Percentiles rank a stretch among this genome's conserved stretches.
Evolutionary conservation across 92 coral and sea anemone species (phyloP).

Genomic region (Heteractis magnifica): DNA sequence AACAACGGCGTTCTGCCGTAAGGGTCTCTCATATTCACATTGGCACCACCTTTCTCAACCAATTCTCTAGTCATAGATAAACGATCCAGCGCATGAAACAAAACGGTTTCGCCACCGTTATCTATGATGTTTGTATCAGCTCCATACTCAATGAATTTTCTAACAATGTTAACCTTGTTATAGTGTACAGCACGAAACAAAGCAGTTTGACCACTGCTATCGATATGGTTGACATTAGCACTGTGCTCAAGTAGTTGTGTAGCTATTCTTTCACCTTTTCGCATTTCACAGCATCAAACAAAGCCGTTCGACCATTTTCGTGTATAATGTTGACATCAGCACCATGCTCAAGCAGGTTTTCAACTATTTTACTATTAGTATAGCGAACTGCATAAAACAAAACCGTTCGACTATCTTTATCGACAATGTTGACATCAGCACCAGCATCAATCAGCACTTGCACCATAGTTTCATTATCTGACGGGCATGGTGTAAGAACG

Average conservation of each 20-base stretch:
- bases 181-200: constrained; percentile 6
- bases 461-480: no score
- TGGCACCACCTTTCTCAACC: no score
- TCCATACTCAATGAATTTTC: no score
- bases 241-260: neutral
- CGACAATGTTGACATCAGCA: neutral
- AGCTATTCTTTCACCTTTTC: neutral
- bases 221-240: constrained; percentile 5
- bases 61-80: no score
- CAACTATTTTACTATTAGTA: neutral
- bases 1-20: no score
- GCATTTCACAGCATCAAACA: constrained; percentile 10
- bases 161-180: neutral
- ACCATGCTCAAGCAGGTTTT: neutral
- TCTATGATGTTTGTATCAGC: no score
- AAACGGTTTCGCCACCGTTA: no score
- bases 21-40: no score
- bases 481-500: no score
- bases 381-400: constrained; percentile 7
- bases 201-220: constrained; percentile 7
- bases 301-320: no score
- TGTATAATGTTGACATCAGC: neutral
- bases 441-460: no score
- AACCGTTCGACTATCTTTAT: constrained; percentile 3
- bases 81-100: no score